Evolutionary conservation across 1,140 invertebrate genomes (phyloP).

Genomic region (Armadillidium nasatum): DNA sequence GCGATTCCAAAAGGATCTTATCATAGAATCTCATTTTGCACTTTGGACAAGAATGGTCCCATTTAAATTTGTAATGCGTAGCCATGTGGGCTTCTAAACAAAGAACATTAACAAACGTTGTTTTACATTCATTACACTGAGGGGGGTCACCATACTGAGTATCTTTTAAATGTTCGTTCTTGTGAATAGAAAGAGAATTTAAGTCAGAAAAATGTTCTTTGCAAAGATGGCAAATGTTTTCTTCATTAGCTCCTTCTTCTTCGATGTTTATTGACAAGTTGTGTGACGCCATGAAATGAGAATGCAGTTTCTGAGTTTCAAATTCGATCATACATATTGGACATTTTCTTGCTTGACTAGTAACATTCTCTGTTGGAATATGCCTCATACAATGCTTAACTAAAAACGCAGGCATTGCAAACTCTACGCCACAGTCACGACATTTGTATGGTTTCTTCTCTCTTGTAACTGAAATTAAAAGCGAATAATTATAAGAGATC

Average conservation of each 20-base stretch:
- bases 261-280: conserved; percentile 38
- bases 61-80: conserved; percentile 36
- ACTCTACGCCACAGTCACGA: conserved; percentile 40
- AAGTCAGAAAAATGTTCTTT: conserved; percentile 36
- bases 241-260: conserved; percentile 23
- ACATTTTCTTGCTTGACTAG: conserved; percentile 34
- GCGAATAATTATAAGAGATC: not conserved
- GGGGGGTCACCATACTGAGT: conserved; percentile 36
- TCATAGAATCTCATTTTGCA: conserved; percentile 39
- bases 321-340: conserved; percentile 38
- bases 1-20: conserved; percentile 37
- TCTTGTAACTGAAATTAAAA: conserved; percentile 2
- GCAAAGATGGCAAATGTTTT: conserved; percentile 36
- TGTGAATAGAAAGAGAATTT: conserved; percentile 39
- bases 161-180: conserved; percentile 38
- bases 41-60: conserved; percentile 36
- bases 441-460: conserved; percentile 43
- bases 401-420: conserved; percentile 42
- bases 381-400: conserved; percentile 44
- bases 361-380: conserved; percentile 33
- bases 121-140: conserved; percentile 36
- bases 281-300: conserved; percentile 35
- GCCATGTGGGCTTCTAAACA: conserved; percentile 44
- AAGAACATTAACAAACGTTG: conserved; percentile 42
- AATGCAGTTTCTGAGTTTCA: conserved; percentile 36